phyloP scores from a whole-genome alignment of 2,888 invertebrate species.

The Agriopis marginaria region DNA sequence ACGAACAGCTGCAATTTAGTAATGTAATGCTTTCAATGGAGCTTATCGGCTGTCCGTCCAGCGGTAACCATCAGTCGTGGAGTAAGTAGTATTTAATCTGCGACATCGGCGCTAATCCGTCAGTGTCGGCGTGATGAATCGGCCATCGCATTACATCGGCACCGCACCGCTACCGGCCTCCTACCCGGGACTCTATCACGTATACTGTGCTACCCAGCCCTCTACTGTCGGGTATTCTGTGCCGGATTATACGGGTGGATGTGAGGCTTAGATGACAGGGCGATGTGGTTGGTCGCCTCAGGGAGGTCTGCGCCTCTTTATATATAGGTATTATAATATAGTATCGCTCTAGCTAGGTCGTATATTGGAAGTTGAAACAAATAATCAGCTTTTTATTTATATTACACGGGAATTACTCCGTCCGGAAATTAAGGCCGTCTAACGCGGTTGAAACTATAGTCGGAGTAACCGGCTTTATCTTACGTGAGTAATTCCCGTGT shows the following conservation, averaged over 20 bases:
- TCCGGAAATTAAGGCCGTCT: no score
- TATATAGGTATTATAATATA: not conserved
- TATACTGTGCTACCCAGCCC: not conserved
- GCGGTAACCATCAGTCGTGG: constrained; percentile 2
- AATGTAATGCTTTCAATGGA: not conserved
- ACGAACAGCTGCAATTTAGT: not conserved
- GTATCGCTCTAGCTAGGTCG: not conserved
- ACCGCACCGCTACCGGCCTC: constrained; percentile 14
- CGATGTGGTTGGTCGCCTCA: constrained; percentile 6
- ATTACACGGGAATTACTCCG: no score
- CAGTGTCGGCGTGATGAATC: constrained; percentile 78
- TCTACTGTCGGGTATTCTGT: not conserved
- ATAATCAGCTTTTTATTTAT: no score
- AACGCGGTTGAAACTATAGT: no score
- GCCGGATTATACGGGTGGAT: constrained; percentile 25
- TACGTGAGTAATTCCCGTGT: no score
- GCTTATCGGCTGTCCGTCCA: constrained; percentile 12
- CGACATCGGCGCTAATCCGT: constrained; percentile 59
- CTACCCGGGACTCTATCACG: constrained; percentile 1
- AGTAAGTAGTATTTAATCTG: constrained; percentile 20
- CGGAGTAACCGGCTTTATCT: no score
- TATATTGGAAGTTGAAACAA: not conserved
- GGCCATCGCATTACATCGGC: constrained; percentile 43
- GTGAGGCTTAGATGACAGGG: constrained; percentile 25
- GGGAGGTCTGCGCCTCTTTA: not conserved